Evolutionary conservation across 2,888 invertebrate species (phyloP).

Genomic region (Ormyrus thymus): DNA sequence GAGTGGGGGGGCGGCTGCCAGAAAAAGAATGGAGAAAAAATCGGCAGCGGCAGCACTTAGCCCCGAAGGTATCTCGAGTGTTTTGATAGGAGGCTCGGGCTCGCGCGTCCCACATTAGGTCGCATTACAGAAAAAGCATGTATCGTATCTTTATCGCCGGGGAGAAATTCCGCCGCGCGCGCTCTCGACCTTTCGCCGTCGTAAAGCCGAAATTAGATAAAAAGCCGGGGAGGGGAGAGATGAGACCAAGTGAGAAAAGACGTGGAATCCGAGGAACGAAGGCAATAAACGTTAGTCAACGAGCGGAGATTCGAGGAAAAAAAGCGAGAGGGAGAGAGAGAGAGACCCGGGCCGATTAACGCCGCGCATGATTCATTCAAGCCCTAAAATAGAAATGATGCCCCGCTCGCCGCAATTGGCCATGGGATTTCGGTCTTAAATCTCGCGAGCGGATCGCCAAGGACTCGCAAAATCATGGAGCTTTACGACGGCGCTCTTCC

Average conservation of each 20-base stretch:
- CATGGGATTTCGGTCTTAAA: constrained; percentile 60
- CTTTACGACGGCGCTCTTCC: constrained; percentile 48
- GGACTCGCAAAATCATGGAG: constrained; percentile 49
- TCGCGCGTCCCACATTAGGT: constrained; percentile 47
- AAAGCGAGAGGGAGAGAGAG: not conserved
- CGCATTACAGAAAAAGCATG: constrained; percentile 44
- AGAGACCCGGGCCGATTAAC: constrained; percentile 30
- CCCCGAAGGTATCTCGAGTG: constrained; percentile 27
- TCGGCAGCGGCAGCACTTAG: constrained; percentile 9
- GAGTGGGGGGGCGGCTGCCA: not conserved
- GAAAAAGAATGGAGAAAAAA: constrained; percentile 11
- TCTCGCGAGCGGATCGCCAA: constrained; percentile 56
- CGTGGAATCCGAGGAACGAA: constrained; percentile 54
- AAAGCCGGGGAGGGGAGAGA: constrained; percentile 22
- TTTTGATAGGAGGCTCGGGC: constrained; percentile 43
- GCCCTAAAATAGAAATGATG: constrained; percentile 71
- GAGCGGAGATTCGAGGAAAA: constrained; percentile 51
- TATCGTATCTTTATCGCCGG: constrained; percentile 51
- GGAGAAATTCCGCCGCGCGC: constrained; percentile 44
- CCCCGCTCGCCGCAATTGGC: constrained; percentile 59
- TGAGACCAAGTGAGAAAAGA: constrained; percentile 56
- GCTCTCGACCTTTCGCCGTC: constrained; percentile 35
- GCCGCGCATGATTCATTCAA: constrained; percentile 63
- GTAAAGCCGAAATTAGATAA: constrained; percentile 51
- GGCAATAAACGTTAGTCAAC: constrained; percentile 65